Evolutionary conservation across 2,113 vertebrate genomes (phyloP), one percentile per base, ranked within the genome.

Genomic region (Antigone vipio): DNA sequence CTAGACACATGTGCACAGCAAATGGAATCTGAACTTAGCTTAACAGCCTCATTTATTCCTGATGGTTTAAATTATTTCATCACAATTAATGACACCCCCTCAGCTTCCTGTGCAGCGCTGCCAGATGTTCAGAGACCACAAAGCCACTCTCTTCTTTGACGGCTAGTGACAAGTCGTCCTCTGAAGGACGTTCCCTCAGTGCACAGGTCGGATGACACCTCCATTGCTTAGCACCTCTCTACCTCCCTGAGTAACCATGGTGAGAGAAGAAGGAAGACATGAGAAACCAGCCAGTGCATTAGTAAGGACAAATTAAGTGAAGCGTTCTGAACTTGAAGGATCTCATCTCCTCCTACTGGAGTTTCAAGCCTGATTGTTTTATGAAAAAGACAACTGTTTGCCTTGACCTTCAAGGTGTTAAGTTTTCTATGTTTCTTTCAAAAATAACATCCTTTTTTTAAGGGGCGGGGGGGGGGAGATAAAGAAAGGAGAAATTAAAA

Each of bases 51-150:
- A 99, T 99, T 99, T 99, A 99, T 98, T 99, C 98, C 99, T 99
- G 98, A 99, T 99, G 99, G 99, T 98, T 99, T 99, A 99, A 99
- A 99, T 99, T 99, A 99, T 99, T 99, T 99, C 99, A 99, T 99
- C 99, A 99, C 99, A 99, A 99, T 99, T 99, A 99, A 99, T 99
- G 98, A 99, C 99, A 99, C 98, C 98, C 98, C 98, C 98, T 98
- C 98, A 98, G 98, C 98, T 98, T 98, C 99, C 98, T 97, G 98
- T 98, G 98, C 98, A 97, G 98, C 69, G 2, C 97, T 98, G 99
- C 99, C 99, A 99, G 99, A 99, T 99, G 99, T 99, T 99, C 98
- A 88, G 99, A 99, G 99, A 99, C 98, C 98, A 96, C 98, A 97
- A 98, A 98, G 98, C 98, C 98, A 99, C 98, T 98, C 98, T 98